phyloP scores from a whole-genome alignment of 2,888 invertebrate species.

The Sialis fuliginosa region DNA sequence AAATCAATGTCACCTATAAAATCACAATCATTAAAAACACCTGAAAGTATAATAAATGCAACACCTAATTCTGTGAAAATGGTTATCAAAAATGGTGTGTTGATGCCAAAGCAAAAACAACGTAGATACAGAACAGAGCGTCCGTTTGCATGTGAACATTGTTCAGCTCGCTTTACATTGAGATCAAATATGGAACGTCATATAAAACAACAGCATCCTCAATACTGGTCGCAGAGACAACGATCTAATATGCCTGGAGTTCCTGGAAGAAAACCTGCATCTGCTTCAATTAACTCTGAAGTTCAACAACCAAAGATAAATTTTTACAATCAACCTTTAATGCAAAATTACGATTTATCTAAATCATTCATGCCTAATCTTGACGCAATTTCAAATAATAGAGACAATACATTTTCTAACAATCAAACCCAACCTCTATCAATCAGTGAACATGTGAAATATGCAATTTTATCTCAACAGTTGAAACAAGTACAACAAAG shows the following conservation, averaged over 20 bases:
- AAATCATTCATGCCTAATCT: neutral
- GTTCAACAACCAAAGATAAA: neutral
- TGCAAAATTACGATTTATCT: neutral
- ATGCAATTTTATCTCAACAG: slow-evolving; percentile 62
- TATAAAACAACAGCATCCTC: slow-evolving; percentile 86
- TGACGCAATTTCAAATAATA: neutral
- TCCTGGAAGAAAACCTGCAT: slow-evolving; percentile 29
- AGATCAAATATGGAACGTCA: slow-evolving; percentile 92
- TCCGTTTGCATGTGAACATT: slow-evolving; percentile 80
- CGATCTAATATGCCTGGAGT: slow-evolving; percentile 30
- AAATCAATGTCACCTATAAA: slow-evolving; percentile 15
- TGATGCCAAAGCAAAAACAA: slow-evolving; percentile 86
- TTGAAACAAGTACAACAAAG: slow-evolving; percentile 36
- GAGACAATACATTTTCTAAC: neutral
- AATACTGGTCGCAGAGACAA: slow-evolving; percentile 70
- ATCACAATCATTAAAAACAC: slow-evolving; percentile 12
- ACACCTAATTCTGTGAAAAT: slow-evolving; percentile 58
- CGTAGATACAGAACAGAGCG: slow-evolving; percentile 76
- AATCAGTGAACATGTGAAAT: slow-evolving; percentile 51
- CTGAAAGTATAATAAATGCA: slow-evolving; percentile 12
- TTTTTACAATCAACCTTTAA: neutral
- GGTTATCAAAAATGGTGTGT: slow-evolving; percentile 78
- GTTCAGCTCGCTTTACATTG: slow-evolving; percentile 76
- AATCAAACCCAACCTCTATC: slow-evolving; percentile 5
- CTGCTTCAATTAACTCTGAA: neutral